A percentile compares a stretch with the other conserved stretches of the same genome.
These are phyloP conservation scores for Hesperia comma DNA, from an alignment of 2,888 invertebrate genomes.

Conservation along the genomic window DNA sequence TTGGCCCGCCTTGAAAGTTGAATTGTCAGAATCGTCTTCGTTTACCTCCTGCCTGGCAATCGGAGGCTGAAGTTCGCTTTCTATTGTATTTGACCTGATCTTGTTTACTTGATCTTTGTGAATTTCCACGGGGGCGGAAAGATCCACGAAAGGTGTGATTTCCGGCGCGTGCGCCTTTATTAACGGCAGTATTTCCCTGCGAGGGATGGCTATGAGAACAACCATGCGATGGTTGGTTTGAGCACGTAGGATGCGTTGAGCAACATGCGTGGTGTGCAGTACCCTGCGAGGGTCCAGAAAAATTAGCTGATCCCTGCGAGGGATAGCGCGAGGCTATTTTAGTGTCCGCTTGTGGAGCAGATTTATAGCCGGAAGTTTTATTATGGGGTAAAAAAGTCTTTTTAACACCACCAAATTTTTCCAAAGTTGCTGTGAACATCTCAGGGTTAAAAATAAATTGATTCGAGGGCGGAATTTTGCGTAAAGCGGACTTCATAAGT, in stretches of 20 bases:
- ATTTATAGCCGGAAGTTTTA: neutral
- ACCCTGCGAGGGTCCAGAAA: neutral
- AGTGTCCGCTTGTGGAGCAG: neutral
- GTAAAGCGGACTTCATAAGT: constrained; percentile 1
- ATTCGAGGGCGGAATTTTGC: constrained; percentile 17
- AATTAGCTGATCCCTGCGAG: constrained; percentile 11
- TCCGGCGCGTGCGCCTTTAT: too few species aligned
- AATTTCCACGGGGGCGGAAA: neutral
- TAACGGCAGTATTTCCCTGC: constrained; percentile 13
- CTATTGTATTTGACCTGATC: neutral
- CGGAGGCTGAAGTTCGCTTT: constrained; percentile 1
- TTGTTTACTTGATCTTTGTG: neutral
- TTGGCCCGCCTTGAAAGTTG: constrained; percentile 21
- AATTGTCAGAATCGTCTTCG: constrained; percentile 28
- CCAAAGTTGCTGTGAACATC: constrained; percentile 4
- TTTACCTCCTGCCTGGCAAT: too few species aligned
- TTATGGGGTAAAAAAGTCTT: constrained; percentile 14
- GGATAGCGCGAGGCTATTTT: neutral
- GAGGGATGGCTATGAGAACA: neutral
- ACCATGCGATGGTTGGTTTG: neutral
- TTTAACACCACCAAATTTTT: constrained; percentile 15
- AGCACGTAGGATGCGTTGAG: too few species aligned
- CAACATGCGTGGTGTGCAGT: neutral
- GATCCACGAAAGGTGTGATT: neutral
- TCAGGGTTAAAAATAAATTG: constrained; percentile 2